phyloP scores from a whole-genome alignment of 1,140 invertebrate genomes.

The Gerris buenoi region DNA sequence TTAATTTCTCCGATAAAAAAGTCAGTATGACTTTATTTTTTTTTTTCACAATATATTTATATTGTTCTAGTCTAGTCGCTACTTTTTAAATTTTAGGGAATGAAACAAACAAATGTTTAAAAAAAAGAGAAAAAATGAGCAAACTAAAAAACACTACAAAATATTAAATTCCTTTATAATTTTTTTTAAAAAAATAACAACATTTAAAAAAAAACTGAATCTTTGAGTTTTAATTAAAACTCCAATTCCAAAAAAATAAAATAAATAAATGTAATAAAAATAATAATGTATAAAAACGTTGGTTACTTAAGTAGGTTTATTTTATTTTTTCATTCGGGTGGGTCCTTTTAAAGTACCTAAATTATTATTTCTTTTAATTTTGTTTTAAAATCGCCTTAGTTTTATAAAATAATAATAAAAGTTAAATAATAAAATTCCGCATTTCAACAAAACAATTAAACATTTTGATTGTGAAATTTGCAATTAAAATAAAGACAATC shows the following conservation, averaged over 20 bases:
- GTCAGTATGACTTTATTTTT: neutral
- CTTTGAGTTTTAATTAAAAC: no score
- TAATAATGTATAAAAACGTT: neutral
- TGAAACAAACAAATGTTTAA: no score
- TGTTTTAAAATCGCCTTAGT: neutral
- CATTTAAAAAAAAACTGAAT: neutral
- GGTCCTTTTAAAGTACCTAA: neutral
- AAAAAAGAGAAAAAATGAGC: neutral
- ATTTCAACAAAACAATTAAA: neutral
- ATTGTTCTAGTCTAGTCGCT: neutral
- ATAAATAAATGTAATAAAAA: neutral
- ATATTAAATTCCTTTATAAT: neutral
- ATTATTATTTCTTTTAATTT: neutral
- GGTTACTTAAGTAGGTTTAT: neutral
- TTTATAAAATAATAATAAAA: neutral
- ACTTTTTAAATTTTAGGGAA: neutral
- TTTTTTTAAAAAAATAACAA: neutral
- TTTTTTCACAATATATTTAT: neutral
- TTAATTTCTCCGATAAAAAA: no score
- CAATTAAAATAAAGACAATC: neutral
- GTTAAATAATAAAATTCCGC: neutral
- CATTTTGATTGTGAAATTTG: neutral
- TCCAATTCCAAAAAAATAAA: neutral
- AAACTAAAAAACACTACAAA: neutral
- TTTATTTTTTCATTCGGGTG: no score